Percentiles rank a stretch among this genome's conserved stretches.
Evolutionary conservation across 30 jellyfish, hydroid and myxozoan genomes (phyloP).

Genomic region (Chironex yamaguchii): DNA sequence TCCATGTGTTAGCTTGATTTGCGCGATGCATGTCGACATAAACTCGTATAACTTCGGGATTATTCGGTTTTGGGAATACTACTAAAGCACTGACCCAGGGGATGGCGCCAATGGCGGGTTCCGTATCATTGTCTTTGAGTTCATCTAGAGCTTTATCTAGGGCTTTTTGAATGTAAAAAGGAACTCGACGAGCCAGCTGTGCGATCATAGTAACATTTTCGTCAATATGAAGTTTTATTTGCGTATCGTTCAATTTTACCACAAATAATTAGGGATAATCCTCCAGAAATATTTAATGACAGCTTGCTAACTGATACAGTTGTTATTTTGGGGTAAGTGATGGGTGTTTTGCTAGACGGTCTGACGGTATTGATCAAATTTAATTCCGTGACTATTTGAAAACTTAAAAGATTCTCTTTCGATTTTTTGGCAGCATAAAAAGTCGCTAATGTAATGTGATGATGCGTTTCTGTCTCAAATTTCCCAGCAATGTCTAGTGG

Average conservation of each 20-base stretch:
- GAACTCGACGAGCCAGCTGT: slow-evolving; percentile 32
- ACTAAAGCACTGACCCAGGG: slow-evolving; percentile 58
- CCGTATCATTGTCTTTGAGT: neutral
- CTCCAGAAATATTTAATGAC: neutral
- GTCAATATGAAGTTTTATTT: slow-evolving; percentile 10
- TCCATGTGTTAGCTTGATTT: slow-evolving; percentile 18
- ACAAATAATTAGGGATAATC: neutral
- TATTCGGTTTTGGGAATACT: slow-evolving; percentile 8
- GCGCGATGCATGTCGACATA: slow-evolving; percentile 30
- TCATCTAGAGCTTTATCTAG: slow-evolving; percentile 1
- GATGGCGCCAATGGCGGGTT: neutral
- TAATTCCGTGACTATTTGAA: neutral
- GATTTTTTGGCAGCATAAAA: neutral
- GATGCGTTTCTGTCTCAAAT: neutral
- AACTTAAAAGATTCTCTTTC: neutral
- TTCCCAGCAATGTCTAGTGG: neutral
- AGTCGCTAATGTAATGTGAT: neutral
- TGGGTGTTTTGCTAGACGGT: neutral
- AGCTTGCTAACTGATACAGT: neutral
- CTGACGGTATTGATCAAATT: neutral
- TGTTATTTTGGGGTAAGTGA: neutral
- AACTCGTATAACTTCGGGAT: slow-evolving; percentile 2
- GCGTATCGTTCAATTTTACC: slow-evolving; percentile 17
- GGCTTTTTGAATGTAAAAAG: slow-evolving; percentile 11
- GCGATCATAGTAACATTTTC: slow-evolving; percentile 14